phyloP scores from a whole-genome alignment of 2,888 invertebrate genomes.

The Platypus cylindrus region DNA sequence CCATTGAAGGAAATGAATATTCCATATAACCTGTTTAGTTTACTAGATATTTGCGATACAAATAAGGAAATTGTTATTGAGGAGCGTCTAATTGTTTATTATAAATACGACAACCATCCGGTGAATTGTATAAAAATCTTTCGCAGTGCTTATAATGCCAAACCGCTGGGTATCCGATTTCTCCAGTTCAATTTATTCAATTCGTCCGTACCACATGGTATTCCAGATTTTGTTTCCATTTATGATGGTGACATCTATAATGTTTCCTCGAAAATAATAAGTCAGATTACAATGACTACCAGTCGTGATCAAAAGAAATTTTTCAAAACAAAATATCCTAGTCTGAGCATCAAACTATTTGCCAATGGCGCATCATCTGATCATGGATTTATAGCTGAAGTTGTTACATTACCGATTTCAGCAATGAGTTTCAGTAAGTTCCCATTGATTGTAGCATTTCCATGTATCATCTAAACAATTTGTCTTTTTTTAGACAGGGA shows the following conservation, averaged over 20 bases:
- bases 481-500: constrained; percentile 58
- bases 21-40: constrained; percentile 84
- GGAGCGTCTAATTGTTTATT: constrained; percentile 83
- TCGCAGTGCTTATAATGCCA: constrained; percentile 69
- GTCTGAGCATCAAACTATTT: constrained; percentile 79
- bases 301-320: constrained; percentile 60
- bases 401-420: constrained; percentile 87
- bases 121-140: constrained; percentile 98
- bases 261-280: constrained; percentile 58
- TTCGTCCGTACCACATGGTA: constrained; percentile 66
- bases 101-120: constrained; percentile 92
- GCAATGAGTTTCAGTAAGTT: constrained; percentile 81
- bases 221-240: constrained; percentile 71
- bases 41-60: constrained; percentile 93
- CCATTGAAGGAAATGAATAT: constrained; percentile 71
- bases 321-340: constrained; percentile 62
- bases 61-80: constrained; percentile 82
- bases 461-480: background rate
- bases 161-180: constrained; percentile 79
- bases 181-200: constrained; percentile 88
- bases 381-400: constrained; percentile 95
- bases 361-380: constrained; percentile 90
- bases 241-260: constrained; percentile 92
- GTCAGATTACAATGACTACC: constrained; percentile 58
- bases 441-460: background rate